Evolutionary conservation across 1,140 invertebrate genomes (phyloP).

Genomic region (Euura lappo): DNA sequence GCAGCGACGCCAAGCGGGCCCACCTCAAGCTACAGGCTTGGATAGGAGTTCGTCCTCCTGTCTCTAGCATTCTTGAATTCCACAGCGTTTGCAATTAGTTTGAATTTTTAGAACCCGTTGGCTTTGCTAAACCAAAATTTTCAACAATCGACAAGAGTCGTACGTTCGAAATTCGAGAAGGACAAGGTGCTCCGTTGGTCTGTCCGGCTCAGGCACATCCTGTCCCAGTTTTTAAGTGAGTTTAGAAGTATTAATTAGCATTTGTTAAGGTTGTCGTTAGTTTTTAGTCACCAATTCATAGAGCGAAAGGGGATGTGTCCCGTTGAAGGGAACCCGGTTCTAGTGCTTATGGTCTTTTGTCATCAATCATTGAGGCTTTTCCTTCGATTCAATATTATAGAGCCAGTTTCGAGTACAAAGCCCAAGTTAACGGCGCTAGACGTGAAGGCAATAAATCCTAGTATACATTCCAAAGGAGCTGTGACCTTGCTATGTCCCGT

Average conservation of each 20-base stretch:
- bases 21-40: too few relatives aligned
- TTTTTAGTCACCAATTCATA: background rate
- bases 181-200: conserved; percentile 52
- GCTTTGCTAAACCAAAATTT: conserved; percentile 64
- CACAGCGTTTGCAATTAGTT: conserved; percentile 14
- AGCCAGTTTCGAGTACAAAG: conserved; percentile 62
- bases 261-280: too few relatives aligned
- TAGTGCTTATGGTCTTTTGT: conserved; percentile 18
- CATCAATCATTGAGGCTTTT: conserved; percentile 18
- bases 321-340: background rate
- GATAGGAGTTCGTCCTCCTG: too few relatives aligned
- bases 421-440: conserved; percentile 62
- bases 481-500: conserved; percentile 70
- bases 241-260: conserved; percentile 11
- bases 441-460: conserved; percentile 55
- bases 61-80: too few relatives aligned
- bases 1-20: too few relatives aligned
- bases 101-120: conserved; percentile 62
- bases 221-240: conserved; percentile 66
- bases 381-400: conserved; percentile 38
- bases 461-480: conserved; percentile 40
- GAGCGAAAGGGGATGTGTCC: background rate
- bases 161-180: conserved; percentile 48
- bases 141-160: conserved; percentile 57
- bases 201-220: conserved; percentile 67